Base-by-base conservation (phyloP, 1,140 invertebrate genomes). In the Zeugodacus cucurbitae region DNA sequence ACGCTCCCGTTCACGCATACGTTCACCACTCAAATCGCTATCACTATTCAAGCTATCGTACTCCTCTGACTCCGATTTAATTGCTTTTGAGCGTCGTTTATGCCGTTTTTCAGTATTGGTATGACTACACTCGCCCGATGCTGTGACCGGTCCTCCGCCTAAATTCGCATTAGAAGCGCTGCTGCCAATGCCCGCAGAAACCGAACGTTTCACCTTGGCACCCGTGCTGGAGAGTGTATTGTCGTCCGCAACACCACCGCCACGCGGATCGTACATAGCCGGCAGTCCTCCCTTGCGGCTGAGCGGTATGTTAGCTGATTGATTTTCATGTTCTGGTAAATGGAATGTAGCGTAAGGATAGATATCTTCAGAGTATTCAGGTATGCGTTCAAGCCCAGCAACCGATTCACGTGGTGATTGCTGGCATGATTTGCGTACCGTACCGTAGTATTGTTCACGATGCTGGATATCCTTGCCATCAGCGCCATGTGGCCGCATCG, bases 281-380 rank as follows among this genome's bases (percentile, higher is more conserved):
- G 90, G 88, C 64, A 89, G 89, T 20, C 89, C 90, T 32, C 90
- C 90, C 3, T 90, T 91, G 59, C 90, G 90, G 89, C 87, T 90
- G n/a, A 90, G 88, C 17, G 91, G 87, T 82, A 90, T 90, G 87
- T 92, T 92, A 78, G 88, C 90, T 10, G 91, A 90, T 88, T 90
- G 90, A 88, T 94, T 95, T 91, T 95, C 94, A 91, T 95, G 94
- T 91, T 95, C 94, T 88, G 95, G 94, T 89, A 95, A 94, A 93
- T 95, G 94, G 92, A 95, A 95, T 88, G 95, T 95, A 86, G 95
- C 95, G 91, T 95, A 95, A 37, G 95, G 95, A 93, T 95, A 95
- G 91, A 95, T 95, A 90, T 95, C 95, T 93, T 95, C 95, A 59
- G 95, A 95, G 93, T 95, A 95, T 91, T 95, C 95, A 89, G 95